A percentile compares a stretch with the other conserved stretches of the same genome.
phyloP scores from a whole-genome alignment of 2,888 invertebrate species.

The Drosophila koepferae region DNA sequence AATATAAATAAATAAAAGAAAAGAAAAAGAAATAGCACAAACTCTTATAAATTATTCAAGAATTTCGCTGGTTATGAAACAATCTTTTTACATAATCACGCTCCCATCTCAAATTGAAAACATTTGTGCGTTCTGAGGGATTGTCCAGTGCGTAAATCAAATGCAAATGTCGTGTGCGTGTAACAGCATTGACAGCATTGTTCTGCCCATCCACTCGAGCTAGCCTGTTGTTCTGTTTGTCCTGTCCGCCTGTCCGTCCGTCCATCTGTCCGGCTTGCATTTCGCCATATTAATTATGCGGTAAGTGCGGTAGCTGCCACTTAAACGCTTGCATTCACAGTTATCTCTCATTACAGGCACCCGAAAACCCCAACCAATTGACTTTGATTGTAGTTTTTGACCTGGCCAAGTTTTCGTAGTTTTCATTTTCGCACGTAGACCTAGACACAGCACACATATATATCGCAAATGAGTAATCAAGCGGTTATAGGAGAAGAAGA shows the following conservation, averaged over 20 bases:
- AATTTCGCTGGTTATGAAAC: too few species aligned
- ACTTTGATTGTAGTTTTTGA: slow-evolving; percentile 68
- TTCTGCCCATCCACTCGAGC: slow-evolving; percentile 27
- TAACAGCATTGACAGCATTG: slow-evolving; percentile 73
- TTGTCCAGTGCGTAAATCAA: slow-evolving; percentile 72
- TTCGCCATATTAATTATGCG: slow-evolving; percentile 79
- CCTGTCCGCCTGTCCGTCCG: slow-evolving; percentile 20
- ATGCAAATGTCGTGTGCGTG: slow-evolving; percentile 71
- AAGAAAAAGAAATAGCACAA: too few species aligned
- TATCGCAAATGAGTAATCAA: slow-evolving; percentile 74
- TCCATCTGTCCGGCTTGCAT: slow-evolving; percentile 50
- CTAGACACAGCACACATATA: slow-evolving; percentile 32
- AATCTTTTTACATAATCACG: slow-evolving; percentile 11
- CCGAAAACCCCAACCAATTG: slow-evolving; percentile 37
- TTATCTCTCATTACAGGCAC: not conserved
- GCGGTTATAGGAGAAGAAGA: slow-evolving; percentile 42
- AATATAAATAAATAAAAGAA: too few species aligned
- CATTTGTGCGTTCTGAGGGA: slow-evolving; percentile 42
- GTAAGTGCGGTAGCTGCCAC: slow-evolving; percentile 58
- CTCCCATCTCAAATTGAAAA: slow-evolving; percentile 25
- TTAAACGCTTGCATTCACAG: slow-evolving; percentile 50
- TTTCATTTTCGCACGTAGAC: slow-evolving; percentile 73
- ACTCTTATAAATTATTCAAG: not conserved
- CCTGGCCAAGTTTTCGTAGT: slow-evolving; percentile 57
- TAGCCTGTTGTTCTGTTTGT: slow-evolving; percentile 42